Conservation (phyloP, 1,140 invertebrate genomes). For the Camponotus vicinus region DNA sequence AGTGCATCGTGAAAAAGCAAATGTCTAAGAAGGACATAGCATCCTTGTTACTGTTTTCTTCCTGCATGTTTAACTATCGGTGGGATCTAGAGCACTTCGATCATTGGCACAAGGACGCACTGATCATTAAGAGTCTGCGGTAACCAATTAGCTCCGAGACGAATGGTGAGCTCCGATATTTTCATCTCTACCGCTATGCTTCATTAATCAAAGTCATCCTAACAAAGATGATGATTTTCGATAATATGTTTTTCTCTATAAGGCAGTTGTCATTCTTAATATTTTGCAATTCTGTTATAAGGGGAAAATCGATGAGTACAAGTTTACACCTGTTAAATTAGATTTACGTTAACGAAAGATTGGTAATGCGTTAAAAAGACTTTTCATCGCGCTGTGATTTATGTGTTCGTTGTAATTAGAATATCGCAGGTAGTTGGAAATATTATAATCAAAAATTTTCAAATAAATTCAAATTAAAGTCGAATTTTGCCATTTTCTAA, state of each 20-base stretch:
- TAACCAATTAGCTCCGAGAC: conserved; percentile 69
- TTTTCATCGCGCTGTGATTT: conserved; percentile 22
- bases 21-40: conserved; percentile 76
- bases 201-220: conserved; percentile 65
- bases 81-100: conserved; percentile 66
- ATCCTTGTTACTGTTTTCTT: conserved; percentile 83
- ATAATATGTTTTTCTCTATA: conserved; percentile 25
- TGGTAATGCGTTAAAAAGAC: conserved; percentile 13
- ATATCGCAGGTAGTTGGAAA: not conserved
- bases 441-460: conserved; percentile 2
- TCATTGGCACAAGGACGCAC: conserved; percentile 78
- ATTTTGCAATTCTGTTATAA: not conserved
- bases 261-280: conserved; percentile 33
- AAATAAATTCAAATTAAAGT: not conserved
- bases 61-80: conserved; percentile 64
- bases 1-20: conserved; percentile 27
- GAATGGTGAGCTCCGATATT: conserved; percentile 43
- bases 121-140: conserved; percentile 78
- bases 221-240: conserved; percentile 52
- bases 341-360: conserved; percentile 20
- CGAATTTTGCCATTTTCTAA: not conserved
- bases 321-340: conserved; percentile 32
- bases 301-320: conserved; percentile 24
- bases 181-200: conserved; percentile 24
- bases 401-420: not conserved